Evolutionary conservation across 1,140 invertebrate genomes (phyloP), one percentile per base, ranked within the genome.

Genomic region (Plectus sambesii): DNA sequence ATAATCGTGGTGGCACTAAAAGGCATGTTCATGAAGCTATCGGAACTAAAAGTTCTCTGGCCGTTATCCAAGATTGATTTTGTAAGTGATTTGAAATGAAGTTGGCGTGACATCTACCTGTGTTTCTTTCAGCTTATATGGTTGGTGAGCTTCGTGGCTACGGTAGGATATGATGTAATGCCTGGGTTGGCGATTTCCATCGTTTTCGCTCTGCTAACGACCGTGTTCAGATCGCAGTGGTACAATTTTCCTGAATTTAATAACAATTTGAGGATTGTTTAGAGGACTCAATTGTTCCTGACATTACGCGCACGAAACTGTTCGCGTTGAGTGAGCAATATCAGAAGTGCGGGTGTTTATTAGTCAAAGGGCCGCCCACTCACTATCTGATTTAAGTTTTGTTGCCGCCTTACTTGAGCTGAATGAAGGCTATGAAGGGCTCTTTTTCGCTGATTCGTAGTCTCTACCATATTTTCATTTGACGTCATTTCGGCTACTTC

Each of bases 51-150:
- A 33, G 49, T 12, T 12, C 56, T 67, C 8, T 67, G 66, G 66
- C 64, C 61, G 2, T 38, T 69, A 2, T 67, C 63, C 3, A 69
- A 69, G 38, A 64, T 64, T 25, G 64, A 67, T 42, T 67, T 62
- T 57, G 54, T 62, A 37, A 45, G 38, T 36, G 19, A n/a, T n/a
- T n/a, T n/a, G n/a, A n/a, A n/a, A 12, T 6, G 8, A 25, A 1
- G 17, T 37, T 41, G 2, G 12, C 19, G 37, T 45, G 25, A n/a
- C 29, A n/a, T 46, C 3, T 6, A 42, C 36, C 19, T 29, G 15
- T 20, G n/a, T 43, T 51, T 35, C 39, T 5, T 52, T 47, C 19
- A 63, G 61, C 38, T 38, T 29, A 68, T 66, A 39, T 66, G 65
- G 62, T 22, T 66, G 17, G 60, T 66, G n/a, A 65, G 61, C 24